These are phyloP conservation scores for Drosophila miranda DNA, from an alignment of 1,140 invertebrate genomes.

Conservation along the genomic window DNA sequence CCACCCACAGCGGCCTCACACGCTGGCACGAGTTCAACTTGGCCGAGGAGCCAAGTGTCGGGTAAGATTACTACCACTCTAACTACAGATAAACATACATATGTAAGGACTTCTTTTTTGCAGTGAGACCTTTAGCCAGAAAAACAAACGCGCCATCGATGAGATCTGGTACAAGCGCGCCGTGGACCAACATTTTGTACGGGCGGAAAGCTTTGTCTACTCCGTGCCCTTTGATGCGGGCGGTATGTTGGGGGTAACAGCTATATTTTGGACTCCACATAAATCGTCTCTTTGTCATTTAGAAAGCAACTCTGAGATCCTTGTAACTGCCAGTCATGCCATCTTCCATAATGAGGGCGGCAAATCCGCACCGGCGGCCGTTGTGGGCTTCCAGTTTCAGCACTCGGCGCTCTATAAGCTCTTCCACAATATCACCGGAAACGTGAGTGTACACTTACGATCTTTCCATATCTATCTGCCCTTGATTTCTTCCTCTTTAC, in stretches of 20 bases:
- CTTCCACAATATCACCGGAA: constrained; percentile 91
- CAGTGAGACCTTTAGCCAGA: constrained; percentile 84
- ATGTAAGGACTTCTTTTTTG: not conserved
- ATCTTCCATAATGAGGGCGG: constrained; percentile 88
- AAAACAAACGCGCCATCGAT: constrained; percentile 91
- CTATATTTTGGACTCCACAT: not conserved
- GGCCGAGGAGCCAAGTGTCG: constrained; percentile 68
- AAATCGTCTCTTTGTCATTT: not conserved
- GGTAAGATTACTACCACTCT: constrained; percentile 47
- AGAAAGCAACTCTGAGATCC: constrained; percentile 86
- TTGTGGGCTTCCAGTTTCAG: constrained; percentile 95
- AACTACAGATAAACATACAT: no score
- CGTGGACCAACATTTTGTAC: constrained; percentile 93
- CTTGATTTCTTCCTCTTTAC: not conserved
- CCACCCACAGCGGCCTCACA: constrained; percentile 94
- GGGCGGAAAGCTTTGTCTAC: constrained; percentile 93
- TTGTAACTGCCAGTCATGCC: constrained; percentile 94
- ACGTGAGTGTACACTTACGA: constrained; percentile 75
- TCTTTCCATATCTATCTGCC: not conserved
- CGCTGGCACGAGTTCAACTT: constrained; percentile 91
- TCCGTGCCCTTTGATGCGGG: constrained; percentile 89
- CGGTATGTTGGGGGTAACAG: constrained; percentile 33
- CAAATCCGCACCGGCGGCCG: constrained; percentile 91
- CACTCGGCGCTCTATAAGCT: constrained; percentile 89
- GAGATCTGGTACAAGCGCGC: constrained; percentile 97